phyloP scores from a whole-genome alignment of 2,888 invertebrate genomes.

The Synanthedon tipuliformis region DNA sequence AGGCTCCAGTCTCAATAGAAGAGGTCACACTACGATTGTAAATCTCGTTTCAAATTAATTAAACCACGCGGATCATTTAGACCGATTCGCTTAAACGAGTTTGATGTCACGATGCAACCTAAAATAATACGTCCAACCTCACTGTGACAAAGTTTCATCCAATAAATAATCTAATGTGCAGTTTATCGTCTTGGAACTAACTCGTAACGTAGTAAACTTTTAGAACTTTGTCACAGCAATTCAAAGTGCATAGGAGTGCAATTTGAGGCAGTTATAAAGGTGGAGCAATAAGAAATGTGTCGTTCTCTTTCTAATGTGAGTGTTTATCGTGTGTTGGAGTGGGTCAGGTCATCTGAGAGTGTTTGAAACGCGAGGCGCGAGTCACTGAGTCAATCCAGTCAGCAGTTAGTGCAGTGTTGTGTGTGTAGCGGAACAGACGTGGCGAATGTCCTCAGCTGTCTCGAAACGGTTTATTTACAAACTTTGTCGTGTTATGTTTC shows the following conservation, averaged over 20 bases:
- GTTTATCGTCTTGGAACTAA: slow-evolving; percentile 2
- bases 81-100: slow-evolving; percentile 12
- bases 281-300: slow-evolving; percentile 14
- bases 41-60: slow-evolving; percentile 23
- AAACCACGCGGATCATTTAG: slow-evolving; percentile 22
- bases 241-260: slow-evolving; percentile 44
- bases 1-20: slow-evolving; percentile 4
- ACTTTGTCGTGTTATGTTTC: slow-evolving; percentile 55
- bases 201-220: slow-evolving; percentile 11
- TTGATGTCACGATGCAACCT: slow-evolving; percentile 19
- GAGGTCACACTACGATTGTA: slow-evolving; percentile 13
- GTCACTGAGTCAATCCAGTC: slow-evolving; percentile 3
- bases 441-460: slow-evolving; percentile 17
- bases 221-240: slow-evolving; percentile 30
- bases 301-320: slow-evolving; percentile 26
- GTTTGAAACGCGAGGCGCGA: slow-evolving; percentile 3
- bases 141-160: slow-evolving; percentile 13
- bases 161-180: neutral
- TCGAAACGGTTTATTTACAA: slow-evolving; percentile 52
- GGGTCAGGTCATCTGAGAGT: slow-evolving; percentile 34
- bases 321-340: slow-evolving; percentile 18
- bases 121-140: slow-evolving; percentile 25
- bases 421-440: slow-evolving; percentile 22
- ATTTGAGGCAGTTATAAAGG: slow-evolving; percentile 8
- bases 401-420: slow-evolving; percentile 42